A percentile compares a stretch with the other conserved stretches of the same genome.
phyloP scores from a whole-genome alignment of 1,140 invertebrate species.

The Leucophenga varia region DNA sequence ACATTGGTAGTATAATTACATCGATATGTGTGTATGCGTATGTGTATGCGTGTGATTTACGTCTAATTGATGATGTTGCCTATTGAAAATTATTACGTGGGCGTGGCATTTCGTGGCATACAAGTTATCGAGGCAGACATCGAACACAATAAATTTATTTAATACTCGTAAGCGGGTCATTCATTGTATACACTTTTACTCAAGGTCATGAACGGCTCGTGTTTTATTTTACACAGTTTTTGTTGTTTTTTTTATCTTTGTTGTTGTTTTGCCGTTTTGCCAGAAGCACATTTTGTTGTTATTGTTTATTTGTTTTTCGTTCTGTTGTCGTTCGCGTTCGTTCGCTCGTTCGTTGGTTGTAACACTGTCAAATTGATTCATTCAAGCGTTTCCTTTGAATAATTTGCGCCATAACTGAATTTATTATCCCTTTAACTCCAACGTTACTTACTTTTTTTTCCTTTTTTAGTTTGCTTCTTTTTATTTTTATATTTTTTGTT shows the following conservation, averaged over 20 bases:
- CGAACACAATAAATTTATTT: not conserved
- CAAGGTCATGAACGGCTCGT: conserved; percentile 26
- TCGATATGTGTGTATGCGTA: not conserved
- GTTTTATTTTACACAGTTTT: not conserved
- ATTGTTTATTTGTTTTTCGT: not conserved
- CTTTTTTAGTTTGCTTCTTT: no score
- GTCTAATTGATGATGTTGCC: conserved; percentile 42
- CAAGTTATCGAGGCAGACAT: not conserved
- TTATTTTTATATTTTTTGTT: no score
- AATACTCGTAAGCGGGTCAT: conserved; percentile 6
- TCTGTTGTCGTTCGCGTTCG: conserved; percentile 12
- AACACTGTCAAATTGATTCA: conserved; percentile 35
- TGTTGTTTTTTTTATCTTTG: not conserved
- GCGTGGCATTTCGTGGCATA: conserved; percentile 10
- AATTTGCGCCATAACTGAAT: conserved; percentile 44
- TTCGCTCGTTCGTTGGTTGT: no score
- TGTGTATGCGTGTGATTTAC: conserved; percentile 36
- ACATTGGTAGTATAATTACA: not conserved
- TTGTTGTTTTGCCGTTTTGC: no score
- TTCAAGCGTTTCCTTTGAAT: conserved; percentile 42
- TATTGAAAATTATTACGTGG: conserved; percentile 20
- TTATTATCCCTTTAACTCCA: conserved; percentile 26
- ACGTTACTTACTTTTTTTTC: no score
- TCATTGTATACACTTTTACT: conserved; percentile 24
- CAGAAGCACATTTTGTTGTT: not conserved